phyloP scores from a whole-genome alignment of 37 sponge, comb jelly and placozoan species.

The Hexactinellida sp. region DNA sequence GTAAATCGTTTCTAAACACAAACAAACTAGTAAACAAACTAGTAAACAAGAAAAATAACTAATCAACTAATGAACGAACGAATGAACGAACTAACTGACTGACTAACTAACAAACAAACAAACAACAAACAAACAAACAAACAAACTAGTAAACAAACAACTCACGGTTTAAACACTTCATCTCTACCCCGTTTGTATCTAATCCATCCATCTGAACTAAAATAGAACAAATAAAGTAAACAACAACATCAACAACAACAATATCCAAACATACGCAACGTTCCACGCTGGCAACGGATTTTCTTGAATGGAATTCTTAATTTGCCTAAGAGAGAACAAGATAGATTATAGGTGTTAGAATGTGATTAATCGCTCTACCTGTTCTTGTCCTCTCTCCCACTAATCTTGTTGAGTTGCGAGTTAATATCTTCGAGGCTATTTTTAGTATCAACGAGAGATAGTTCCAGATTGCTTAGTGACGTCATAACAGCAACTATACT shows the following conservation, averaged over 20 bases:
- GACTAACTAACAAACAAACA: too few species aligned
- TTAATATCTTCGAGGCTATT: not conserved
- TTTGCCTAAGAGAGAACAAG: not conserved
- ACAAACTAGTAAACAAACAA: not conserved
- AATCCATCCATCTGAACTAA: not conserved
- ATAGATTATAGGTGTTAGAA: not conserved
- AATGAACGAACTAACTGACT: not conserved
- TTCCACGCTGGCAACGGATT: not conserved
- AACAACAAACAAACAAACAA: not conserved
- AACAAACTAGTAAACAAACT: not conserved
- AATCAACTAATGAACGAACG: not conserved
- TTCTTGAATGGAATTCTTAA: not conserved
- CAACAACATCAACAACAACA: not conserved
- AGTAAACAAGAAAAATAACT: not conserved
- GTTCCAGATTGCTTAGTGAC: not conserved
- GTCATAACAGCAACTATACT: not conserved
- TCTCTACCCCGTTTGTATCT: not conserved
- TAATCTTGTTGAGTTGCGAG: not conserved
- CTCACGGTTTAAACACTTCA: too few species aligned
- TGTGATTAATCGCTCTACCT: not conserved
- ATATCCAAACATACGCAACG: not conserved
- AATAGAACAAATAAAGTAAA: not conserved
- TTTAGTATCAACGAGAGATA: slow-evolving; percentile 4
- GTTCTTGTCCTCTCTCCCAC: not conserved
- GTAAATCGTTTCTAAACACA: not conserved